phyloP scores from a whole-genome alignment of 2,888 invertebrate species.

The Orthonychiurus folsomi region DNA sequence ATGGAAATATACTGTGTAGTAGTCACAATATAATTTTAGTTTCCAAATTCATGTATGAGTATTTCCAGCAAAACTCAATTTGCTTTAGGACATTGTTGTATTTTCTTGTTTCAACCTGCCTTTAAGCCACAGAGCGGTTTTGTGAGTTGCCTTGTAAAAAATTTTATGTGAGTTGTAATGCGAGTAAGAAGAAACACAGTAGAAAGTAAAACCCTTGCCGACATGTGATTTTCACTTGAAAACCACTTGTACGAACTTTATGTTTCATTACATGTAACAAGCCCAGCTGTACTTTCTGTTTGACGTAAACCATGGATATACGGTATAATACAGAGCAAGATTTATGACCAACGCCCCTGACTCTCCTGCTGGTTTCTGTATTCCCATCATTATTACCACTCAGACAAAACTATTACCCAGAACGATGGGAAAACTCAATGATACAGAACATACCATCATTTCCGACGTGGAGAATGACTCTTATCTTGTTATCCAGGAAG shows the following conservation, averaged over 20 bases:
- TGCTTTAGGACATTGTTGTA: too few species aligned
- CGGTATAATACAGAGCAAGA: neutral
- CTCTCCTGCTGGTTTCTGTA: neutral
- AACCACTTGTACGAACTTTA: neutral
- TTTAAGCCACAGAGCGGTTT: too few species aligned
- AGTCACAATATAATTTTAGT: too few species aligned
- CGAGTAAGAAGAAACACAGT: too few species aligned
- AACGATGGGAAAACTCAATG: conserved; percentile 1
- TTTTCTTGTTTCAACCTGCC: too few species aligned
- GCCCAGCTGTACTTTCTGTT: neutral
- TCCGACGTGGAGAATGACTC: too few species aligned
- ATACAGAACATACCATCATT: neutral
- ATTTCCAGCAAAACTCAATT: too few species aligned
- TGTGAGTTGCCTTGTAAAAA: too few species aligned
- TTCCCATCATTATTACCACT: neutral
- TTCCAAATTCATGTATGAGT: too few species aligned
- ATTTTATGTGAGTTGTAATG: too few species aligned
- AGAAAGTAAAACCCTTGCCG: neutral
- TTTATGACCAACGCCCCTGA: neutral
- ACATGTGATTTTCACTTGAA: neutral
- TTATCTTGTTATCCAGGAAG: too few species aligned
- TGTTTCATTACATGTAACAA: neutral
- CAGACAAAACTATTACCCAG: neutral
- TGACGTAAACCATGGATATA: neutral
- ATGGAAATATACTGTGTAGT: too few species aligned